Evolutionary conservation across 2,797 vertebrate genomes (phyloP).

Genomic region (Acridotheres tristis): DNA sequence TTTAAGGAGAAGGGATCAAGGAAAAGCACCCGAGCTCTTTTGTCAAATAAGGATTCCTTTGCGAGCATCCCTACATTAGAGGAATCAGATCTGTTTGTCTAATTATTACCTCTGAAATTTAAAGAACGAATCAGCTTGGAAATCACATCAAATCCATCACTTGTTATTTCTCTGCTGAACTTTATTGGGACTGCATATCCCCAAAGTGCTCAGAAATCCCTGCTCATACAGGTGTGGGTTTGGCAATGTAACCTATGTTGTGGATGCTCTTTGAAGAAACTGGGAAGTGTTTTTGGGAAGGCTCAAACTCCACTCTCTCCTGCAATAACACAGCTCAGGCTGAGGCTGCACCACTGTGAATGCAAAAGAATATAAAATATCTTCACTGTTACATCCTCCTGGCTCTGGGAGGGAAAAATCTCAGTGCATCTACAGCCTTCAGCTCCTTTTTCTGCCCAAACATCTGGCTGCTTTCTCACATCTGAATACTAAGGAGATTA

Average conservation of each 20-base stretch:
- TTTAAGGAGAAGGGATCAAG: background rate
- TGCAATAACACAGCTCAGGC: background rate
- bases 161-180: background rate
- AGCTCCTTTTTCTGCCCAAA: background rate
- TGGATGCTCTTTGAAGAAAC: background rate
- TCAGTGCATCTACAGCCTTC: background rate
- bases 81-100: background rate
- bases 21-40: background rate
- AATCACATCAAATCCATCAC: background rate
- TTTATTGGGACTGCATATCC: background rate
- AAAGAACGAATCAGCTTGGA: background rate
- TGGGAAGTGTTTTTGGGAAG: fast-evolving
- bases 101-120: background rate
- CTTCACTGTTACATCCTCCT: background rate
- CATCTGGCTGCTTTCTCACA: slow-evolving; percentile 11
- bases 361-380: background rate
- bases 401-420: background rate
- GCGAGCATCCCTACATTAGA: fast-evolving
- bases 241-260: background rate
- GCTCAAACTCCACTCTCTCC: background rate
- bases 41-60: background rate
- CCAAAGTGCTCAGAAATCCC: background rate
- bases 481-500: slow-evolving; percentile 34
- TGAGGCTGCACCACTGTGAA: background rate
- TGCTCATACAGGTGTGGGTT: background rate